These are phyloP conservation scores for Pyrocephalus nanus DNA, from an alignment of 2,797 vertebrate genomes.

Conservation along the genomic window DNA sequence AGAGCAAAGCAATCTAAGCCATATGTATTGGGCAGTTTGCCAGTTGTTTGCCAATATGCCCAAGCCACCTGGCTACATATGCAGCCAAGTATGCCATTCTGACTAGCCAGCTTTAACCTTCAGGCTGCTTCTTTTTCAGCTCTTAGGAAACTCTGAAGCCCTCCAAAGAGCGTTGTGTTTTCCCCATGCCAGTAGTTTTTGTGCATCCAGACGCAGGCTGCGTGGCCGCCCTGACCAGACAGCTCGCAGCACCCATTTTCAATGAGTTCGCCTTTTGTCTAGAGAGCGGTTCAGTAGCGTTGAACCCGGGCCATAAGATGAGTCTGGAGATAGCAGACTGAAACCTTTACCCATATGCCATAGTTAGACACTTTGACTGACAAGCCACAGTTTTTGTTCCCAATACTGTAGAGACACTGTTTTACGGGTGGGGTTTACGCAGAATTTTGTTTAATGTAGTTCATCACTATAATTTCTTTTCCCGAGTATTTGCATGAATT, in stretches of 20 bases:
- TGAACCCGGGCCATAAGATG: conserved; percentile 80
- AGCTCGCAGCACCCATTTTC: conserved; percentile 82
- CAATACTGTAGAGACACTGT: conserved; percentile 59
- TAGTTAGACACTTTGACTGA: conserved; percentile 79
- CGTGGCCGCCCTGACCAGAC: conserved; percentile 77
- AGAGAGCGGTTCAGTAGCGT: conserved; percentile 72
- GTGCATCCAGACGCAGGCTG: conserved; percentile 78
- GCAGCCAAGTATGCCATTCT: conserved; percentile 89
- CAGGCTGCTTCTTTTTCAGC: conserved; percentile 85
- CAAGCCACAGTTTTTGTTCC: conserved; percentile 74
- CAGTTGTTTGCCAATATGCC: conserved; percentile 91
- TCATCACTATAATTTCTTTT: conserved; percentile 60
- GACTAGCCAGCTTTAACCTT: conserved; percentile 84
- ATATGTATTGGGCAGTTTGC: conserved; percentile 90
- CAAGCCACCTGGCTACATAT: conserved; percentile 88
- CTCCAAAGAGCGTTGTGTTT: conserved; percentile 75
- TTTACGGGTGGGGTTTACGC: conserved; percentile 65
- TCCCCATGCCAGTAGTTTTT: conserved; percentile 81
- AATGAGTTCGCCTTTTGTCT: conserved; percentile 80
- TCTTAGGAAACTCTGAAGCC: conserved; percentile 82
- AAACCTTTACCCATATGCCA: conserved; percentile 79
- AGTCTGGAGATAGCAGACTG: conserved; percentile 80
- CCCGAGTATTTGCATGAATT: conserved; percentile 47
- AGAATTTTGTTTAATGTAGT: conserved; percentile 68
- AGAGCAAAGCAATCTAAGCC: conserved; percentile 87